Evolutionary conservation across 2,888 invertebrate genomes (phyloP).

Genomic region (Dimorphilus gyrociliatus): DNA sequence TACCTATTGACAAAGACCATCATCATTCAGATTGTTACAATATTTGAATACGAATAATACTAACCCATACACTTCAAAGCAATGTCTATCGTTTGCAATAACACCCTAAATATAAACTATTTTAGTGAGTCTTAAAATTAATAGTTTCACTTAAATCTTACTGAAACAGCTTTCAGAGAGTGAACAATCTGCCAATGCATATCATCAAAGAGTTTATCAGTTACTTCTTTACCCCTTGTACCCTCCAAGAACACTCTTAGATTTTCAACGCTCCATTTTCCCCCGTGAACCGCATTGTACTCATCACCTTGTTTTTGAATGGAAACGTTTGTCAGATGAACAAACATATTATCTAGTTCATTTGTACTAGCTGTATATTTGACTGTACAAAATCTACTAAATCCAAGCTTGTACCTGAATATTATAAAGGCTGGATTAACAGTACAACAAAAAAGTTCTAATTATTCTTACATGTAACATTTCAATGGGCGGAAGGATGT

Average conservation of each 20-base stretch:
- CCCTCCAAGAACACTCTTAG: slow-evolving; percentile 73
- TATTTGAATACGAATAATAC: slow-evolving; percentile 7
- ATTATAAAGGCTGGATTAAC: too few species aligned
- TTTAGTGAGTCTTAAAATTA: not conserved
- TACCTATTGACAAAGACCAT: slow-evolving; percentile 41
- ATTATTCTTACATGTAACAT: slow-evolving; percentile 48
- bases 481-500: slow-evolving; percentile 82
- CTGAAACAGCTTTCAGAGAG: slow-evolving; percentile 75
- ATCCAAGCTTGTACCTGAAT: slow-evolving; percentile 57
- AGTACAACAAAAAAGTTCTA: not conserved
- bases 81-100: slow-evolving; percentile 79
- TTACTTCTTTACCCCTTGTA: slow-evolving; percentile 64
- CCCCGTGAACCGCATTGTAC: slow-evolving; percentile 81
- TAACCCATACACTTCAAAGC: slow-evolving; percentile 76
- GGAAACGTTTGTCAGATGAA: slow-evolving; percentile 87
- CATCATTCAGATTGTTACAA: not conserved
- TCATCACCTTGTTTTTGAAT: slow-evolving; percentile 94
- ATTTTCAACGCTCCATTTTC: slow-evolving; percentile 83
- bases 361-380: slow-evolving; percentile 49
- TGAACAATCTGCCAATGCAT: slow-evolving; percentile 62
- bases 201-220: slow-evolving; percentile 69
- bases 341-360: slow-evolving; percentile 47
- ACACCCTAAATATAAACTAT: slow-evolving; percentile 40
- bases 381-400: slow-evolving; percentile 87
- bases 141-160: slow-evolving; percentile 33